Evolutionary conservation across 2,113 vertebrate genomes (phyloP), one percentile per base, ranked within the genome.

Genomic region (Rattus rattus): DNA sequence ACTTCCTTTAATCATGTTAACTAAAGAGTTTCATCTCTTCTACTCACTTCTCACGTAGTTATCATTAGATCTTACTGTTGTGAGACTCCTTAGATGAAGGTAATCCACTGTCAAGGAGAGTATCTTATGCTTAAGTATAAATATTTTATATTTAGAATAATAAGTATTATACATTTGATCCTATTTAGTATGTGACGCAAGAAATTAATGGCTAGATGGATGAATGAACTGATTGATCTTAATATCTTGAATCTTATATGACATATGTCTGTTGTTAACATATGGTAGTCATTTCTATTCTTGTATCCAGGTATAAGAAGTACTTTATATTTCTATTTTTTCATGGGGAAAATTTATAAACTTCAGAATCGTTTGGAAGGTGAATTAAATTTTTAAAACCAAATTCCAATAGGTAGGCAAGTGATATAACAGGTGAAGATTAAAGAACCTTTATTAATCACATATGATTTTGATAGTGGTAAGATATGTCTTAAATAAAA

Each of bases 261-360:
- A 20, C 39, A 52, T 73, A 33, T 33, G 1, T 1, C 70, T 73
- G 91, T 52, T 89, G 43, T 43, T 43, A 89, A 84, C 1, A 90
- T 43, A 88, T 61, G 26, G 1, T 47, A 49, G 3, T 88, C 33
- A 84, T 70, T 92, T 75, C 17, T 77, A 12, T 7, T 17, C 17
- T 88, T 76, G 1, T 72, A 20, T 13, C 43, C 33, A 95, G 52
- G 39, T 86, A 39, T 59, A 86, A 8, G 7, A 96, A 65, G 54
- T 73, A 61, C 56, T 91, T 94, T 63, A 61, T 59, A 54, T 81
- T 88, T 88, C 33, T 86, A 92, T 80, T 49, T 90, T 80, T 94
- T 95, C 70, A 91, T 17, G 80, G 36, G 52, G 10, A 47, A 90
- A 87, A 88, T 47, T 10, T 67, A 79, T 92, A 63, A 88, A 8